phyloP scores from a whole-genome alignment of 1,140 invertebrate genomes.

The Helicoverpa armigera region DNA sequence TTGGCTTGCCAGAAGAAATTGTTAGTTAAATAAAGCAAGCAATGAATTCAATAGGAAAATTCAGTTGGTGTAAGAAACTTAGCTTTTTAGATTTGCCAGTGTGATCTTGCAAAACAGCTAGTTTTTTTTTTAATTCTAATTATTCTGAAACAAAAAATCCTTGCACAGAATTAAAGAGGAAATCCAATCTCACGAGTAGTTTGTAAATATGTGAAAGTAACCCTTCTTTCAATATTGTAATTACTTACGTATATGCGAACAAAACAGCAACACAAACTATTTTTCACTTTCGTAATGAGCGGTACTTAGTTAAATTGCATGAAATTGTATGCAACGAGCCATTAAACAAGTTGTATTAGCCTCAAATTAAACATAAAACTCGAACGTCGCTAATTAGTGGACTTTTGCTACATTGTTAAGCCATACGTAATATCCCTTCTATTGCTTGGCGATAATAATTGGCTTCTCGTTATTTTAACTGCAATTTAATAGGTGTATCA shows the following conservation, averaged over 20 bases:
- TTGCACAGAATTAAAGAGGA: too few relatives aligned
- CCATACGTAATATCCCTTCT: constrained; percentile 43
- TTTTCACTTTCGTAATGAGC: constrained; percentile 38
- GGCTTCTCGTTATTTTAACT: constrained; percentile 39
- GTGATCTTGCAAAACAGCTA: too few relatives aligned
- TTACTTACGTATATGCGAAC: not conserved
- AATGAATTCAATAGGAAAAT: not conserved
- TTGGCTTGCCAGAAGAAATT: not conserved
- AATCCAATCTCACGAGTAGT: too few relatives aligned
- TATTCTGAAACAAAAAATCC: too few relatives aligned
- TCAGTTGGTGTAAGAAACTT: not conserved
- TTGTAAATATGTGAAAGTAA: too few relatives aligned
- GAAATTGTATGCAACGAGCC: constrained; percentile 51
- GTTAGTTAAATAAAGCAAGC: not conserved
- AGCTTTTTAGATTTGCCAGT: too few relatives aligned
- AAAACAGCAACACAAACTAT: constrained; percentile 19
- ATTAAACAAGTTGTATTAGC: constrained; percentile 54
- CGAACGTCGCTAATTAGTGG: constrained; percentile 47
- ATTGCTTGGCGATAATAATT: constrained; percentile 45
- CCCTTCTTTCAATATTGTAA: too few relatives aligned
- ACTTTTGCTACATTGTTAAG: constrained; percentile 51
- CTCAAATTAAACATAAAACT: constrained; percentile 50
- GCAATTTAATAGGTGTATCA: constrained; percentile 32
- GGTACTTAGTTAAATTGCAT: constrained; percentile 51
- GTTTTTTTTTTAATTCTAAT: too few relatives aligned